Base-by-base conservation (phyloP, 2,797 vertebrate genomes). In the Clarias pachynema region DNA sequence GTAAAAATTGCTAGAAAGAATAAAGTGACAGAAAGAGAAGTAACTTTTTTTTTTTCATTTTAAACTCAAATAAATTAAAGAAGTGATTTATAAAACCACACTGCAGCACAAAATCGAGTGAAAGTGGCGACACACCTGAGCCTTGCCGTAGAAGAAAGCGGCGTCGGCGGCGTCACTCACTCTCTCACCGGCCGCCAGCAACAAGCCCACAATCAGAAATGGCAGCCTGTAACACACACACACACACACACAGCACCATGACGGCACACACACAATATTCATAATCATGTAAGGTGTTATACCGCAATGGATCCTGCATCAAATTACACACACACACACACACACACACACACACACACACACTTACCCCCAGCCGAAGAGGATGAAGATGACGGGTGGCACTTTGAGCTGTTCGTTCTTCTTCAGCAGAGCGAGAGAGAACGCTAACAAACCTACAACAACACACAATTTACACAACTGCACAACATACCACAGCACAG, bases 331-430 rank as follows among this genome's bases (percentile, higher is more conserved):
- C 70, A 79, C 49, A 53, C 81, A 59, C 20, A 53, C 72, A 84
- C 66, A 68, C 70, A 78, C 56, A 77, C 70, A 79, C 49, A 60
- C 78, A 59, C 20, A 53, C 66, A 84, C 66, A 65, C 72, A 75
- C 44, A 79, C 97, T 92, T 94, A 99, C 98, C 98, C 97, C 98
- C 98, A 99, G 88, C 98, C 98, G 90, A 96, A 90, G 89, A 96
- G 86, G 86, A 97, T 96, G 88, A 99, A 97, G 84, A 98, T 87
- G 56, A 95, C 95, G 12, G 97, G 95, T 37, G 96, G 94, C 87
- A 99, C 94, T 89, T 97, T 96, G 57, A 96, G 79, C 70, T 95
- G 94, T 89, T 97, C 95, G 83, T 97, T 96, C 92, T 96, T 96
- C 92, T 95, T 96, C 83, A 98, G 94, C 89, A 99, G 94, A 88